These are phyloP conservation scores for Neoscelio sp. DNA, from an alignment of 2,888 invertebrate species.

Conservation along the genomic window DNA sequence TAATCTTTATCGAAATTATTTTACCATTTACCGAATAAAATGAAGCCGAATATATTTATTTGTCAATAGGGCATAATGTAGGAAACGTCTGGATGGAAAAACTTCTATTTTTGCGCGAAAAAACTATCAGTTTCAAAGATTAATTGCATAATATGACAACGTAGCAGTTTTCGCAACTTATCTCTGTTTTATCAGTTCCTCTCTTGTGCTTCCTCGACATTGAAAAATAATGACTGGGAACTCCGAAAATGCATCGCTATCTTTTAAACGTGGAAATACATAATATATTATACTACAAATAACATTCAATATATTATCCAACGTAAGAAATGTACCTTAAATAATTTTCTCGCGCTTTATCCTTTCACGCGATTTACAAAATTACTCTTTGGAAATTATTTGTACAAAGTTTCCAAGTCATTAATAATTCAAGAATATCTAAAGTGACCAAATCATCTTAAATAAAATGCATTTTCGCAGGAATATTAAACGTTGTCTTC, in stretches of 20 bases:
- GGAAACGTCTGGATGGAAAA: conserved; percentile 17
- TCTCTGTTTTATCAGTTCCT: conserved; percentile 64
- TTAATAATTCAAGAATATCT: no score
- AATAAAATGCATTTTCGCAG: no score
- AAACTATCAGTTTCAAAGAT: conserved; percentile 62
- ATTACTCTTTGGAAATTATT: no score
- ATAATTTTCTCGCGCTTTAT: not conserved
- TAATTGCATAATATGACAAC: conserved; percentile 65
- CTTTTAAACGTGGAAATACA: conserved; percentile 52
- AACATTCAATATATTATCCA: conserved; percentile 19
- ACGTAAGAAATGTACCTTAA: conserved; percentile 4
- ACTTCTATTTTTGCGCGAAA: conserved; percentile 37
- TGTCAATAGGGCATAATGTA: conserved; percentile 9
- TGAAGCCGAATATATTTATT: conserved; percentile 1
- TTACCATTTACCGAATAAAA: no score
- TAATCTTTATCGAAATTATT: no score
- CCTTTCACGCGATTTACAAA: no score
- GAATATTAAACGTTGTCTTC: no score
- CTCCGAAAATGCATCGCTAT: conserved; percentile 62
- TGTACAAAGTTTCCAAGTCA: no score
- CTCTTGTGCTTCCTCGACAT: conserved; percentile 62
- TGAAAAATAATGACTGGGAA: conserved; percentile 65
- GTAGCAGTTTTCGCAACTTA: conserved; percentile 65
- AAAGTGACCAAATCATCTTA: no score
- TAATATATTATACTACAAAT: conserved; percentile 51